Evolutionary conservation across 1,140 invertebrate species (phyloP), one percentile per base, ranked within the genome.

Genomic region (Drosophila ogumai): DNA sequence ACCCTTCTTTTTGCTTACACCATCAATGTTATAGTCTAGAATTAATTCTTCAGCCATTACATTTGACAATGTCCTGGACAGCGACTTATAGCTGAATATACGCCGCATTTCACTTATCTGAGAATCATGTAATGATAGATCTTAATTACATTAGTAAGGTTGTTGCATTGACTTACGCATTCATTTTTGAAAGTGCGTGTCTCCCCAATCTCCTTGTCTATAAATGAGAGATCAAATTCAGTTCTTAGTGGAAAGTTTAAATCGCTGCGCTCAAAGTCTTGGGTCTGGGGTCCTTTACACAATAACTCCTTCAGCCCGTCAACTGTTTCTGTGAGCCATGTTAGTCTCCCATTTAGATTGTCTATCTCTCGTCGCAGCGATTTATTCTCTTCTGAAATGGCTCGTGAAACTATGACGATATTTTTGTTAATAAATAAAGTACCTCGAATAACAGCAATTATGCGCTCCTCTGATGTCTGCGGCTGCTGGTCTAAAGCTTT

Each of bases 1-100:
- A 4, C 49, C 6, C 17, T 63, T 57, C 13, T 63, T 57, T 4
- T 32, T 63, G 4, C 6, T 9, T 4, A 57, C 25, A 0, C 60
- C 60, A 15, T 63, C 60, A 10, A 63, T 8, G 12, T 63, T 63
- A 15, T 41, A 63, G n/a, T 28, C 60, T 8, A 63, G 0, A 1
- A 63, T 28, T 15, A 63, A 19, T 41, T 63, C 52, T n/a, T 3
- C 34, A 12, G 50, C 32, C 50, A 63, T 32, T 3, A 63, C 60
- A 9, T 10, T 63, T 63, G 25, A 12, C 3, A 63, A 22, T 10
- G 60, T 15, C 34, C 57, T 63, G n/a, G 60, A 63, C 4, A 63
- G 50, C n/a, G 50, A 3, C n/a, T 36, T 17, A 0, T 22, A 25
- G 15, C 60, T 12, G 13, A 63, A 57, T 15, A 63, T 22, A 10